Percentiles rank a stretch among this genome's conserved stretches.
Conservation (phyloP, 1,140 invertebrate species). For the Drosophila ananassae region DNA sequence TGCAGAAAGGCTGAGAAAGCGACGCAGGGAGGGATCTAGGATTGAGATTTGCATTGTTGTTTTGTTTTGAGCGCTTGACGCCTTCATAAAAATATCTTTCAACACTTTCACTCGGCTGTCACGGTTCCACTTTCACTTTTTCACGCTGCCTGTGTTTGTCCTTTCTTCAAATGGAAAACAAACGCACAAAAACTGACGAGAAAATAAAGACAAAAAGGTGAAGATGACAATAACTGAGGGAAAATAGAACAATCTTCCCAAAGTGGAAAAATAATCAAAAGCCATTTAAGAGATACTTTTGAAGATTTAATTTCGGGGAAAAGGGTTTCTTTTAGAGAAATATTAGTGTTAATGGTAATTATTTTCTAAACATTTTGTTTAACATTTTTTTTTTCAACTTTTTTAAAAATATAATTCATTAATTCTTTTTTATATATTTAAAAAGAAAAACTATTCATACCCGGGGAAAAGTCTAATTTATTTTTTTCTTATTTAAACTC, state of each 20-base stretch:
- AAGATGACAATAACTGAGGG: constrained; percentile 61
- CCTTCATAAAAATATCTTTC: constrained; percentile 34
- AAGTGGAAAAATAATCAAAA: constrained; percentile 13
- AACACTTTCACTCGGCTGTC: constrained; percentile 19
- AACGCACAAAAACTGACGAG: neutral
- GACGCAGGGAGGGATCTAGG: neutral
- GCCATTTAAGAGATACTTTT: constrained; percentile 23
- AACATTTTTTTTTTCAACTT: no score
- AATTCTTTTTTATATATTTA: no score
- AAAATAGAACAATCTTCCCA: neutral
- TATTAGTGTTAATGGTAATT: no score
- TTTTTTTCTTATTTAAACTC: no score
- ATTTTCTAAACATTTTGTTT: no score
- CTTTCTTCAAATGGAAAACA: constrained; percentile 15
- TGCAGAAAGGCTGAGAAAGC: constrained; percentile 6
- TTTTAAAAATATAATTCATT: no score
- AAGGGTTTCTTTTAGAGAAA: constrained; percentile 4
- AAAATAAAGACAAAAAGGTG: constrained; percentile 46
- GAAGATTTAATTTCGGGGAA: neutral
- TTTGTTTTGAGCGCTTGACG: constrained; percentile 34
- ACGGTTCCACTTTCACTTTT: constrained; percentile 11
- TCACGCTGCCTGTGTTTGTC: neutral
- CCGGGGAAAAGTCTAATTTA: no score
- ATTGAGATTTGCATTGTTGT: constrained; percentile 45
- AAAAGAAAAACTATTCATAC: neutral